A percentile compares a stretch with the other conserved stretches of the same genome.
phyloP scores from a whole-genome alignment of 2,113 vertebrate species.

The Nanorana parkeri region DNA sequence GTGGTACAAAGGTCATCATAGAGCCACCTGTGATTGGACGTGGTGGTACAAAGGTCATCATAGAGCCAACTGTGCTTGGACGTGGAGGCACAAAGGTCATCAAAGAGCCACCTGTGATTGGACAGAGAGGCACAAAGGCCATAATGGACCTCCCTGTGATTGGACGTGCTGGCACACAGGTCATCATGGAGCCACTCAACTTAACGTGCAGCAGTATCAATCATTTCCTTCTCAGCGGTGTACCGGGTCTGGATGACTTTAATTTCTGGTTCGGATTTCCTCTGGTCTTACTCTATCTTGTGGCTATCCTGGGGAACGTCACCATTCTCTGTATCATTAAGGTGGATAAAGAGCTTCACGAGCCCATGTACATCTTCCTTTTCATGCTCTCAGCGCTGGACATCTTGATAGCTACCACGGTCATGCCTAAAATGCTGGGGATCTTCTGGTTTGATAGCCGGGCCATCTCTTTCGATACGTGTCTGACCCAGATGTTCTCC shows the following conservation, averaged over 20 bases:
- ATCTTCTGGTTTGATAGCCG: constrained; percentile 16
- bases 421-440: constrained; percentile 37
- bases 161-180: too few relatives aligned
- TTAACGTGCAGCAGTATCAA: background rate
- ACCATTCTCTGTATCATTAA: constrained; percentile 23
- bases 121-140: too few relatives aligned
- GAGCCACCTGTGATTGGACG: too few relatives aligned
- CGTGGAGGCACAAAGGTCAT: too few relatives aligned
- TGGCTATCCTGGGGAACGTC: background rate
- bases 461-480: constrained; percentile 5
- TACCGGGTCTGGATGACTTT: background rate
- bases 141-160: too few relatives aligned
- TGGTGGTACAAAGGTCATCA: too few relatives aligned
- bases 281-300: background rate
- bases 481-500: constrained; percentile 50
- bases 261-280: constrained; percentile 34
- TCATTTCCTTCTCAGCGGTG: constrained; percentile 17
- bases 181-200: too few relatives aligned
- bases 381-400: constrained; percentile 9
- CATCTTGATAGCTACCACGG: background rate
- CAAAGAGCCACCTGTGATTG: too few relatives aligned
- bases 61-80: too few relatives aligned
- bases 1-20: too few relatives aligned
- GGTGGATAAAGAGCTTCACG: constrained; percentile 21
- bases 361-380: constrained; percentile 43